phyloP scores from a whole-genome alignment of 2,113 vertebrate species.

The Notarius lentiginosus region DNA sequence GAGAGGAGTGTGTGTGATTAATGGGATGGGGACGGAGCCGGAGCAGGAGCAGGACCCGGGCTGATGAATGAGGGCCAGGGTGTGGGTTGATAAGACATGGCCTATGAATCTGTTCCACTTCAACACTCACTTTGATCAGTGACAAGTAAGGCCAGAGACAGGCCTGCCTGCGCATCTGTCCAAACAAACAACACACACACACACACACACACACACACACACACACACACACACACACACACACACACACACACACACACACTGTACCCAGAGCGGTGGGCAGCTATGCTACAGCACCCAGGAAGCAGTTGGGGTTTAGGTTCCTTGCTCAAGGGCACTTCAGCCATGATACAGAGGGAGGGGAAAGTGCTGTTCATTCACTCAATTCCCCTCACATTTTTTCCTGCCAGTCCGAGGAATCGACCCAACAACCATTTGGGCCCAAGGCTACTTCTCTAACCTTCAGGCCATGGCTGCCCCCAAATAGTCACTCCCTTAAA shows the following conservation, averaged over 20 bases:
- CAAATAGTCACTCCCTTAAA: not conserved
- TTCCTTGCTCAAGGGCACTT: no score
- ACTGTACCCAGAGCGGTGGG: no score
- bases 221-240: not conserved
- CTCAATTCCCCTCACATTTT: no score
- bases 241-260: not conserved
- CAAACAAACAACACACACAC: slow-evolving; percentile 80
- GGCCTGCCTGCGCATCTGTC: slow-evolving; percentile 85
- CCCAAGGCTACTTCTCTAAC: no score
- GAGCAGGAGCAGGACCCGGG: slow-evolving; percentile 80
- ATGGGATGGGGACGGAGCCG: slow-evolving; percentile 87
- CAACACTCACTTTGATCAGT: slow-evolving; percentile 90
- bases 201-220: not conserved
- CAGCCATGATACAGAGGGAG: no score
- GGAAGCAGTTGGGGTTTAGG: no score
- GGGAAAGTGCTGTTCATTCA: no score
- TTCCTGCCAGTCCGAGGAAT: no score
- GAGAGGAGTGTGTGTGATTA: slow-evolving; percentile 79
- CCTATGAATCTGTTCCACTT: slow-evolving; percentile 96
- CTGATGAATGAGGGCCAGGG: slow-evolving; percentile 87
- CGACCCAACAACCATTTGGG: no score
- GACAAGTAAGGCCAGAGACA: slow-evolving; percentile 89
- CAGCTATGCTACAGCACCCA: no score
- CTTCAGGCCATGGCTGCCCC: no score
- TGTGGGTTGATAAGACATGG: slow-evolving; percentile 90